Conservation (phyloP, 2,888 invertebrate genomes). For the Temnothorax ravouxi region DNA sequence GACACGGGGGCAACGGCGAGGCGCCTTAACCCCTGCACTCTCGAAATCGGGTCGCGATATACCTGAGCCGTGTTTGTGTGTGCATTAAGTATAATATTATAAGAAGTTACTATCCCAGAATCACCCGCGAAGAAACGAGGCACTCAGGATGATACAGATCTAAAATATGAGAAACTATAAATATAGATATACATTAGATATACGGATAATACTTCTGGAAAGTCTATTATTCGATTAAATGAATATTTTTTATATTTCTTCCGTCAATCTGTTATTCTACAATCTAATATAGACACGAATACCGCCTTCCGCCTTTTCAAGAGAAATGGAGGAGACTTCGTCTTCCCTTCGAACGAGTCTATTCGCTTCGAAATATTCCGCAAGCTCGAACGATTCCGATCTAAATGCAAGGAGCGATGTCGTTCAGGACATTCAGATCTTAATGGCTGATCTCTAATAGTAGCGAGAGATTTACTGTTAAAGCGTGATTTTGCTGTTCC, state of each 20-base stretch:
- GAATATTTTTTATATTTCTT: neutral
- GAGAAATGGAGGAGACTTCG: neutral
- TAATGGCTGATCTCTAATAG: constrained; percentile 52
- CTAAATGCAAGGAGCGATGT: constrained; percentile 54
- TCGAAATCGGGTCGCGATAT: constrained; percentile 47
- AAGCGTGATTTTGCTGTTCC: constrained; percentile 49
- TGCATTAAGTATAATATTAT: constrained; percentile 16
- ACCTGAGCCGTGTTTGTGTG: neutral
- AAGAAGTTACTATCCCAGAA: constrained; percentile 10
- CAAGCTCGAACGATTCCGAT: constrained; percentile 51
- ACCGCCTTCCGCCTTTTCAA: neutral
- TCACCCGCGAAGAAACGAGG: neutral
- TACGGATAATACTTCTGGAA: neutral
- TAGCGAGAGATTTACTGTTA: constrained; percentile 44
- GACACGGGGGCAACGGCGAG: constrained; percentile 12
- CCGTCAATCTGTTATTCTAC: neutral
- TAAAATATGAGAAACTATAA: neutral
- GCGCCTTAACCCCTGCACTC: constrained; percentile 42
- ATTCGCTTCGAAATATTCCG: constrained; percentile 47
- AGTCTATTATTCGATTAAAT: neutral
- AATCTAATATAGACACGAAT: constrained; percentile 6
- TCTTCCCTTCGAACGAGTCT: constrained; percentile 23
- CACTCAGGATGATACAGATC: neutral
- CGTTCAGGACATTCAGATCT: constrained; percentile 49
- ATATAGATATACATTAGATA: neutral